A percentile compares a stretch with the other conserved stretches of the same genome.
Evolutionary conservation across 2,113 vertebrate genomes (phyloP).

Genomic region (Lagopus leucura): DNA sequence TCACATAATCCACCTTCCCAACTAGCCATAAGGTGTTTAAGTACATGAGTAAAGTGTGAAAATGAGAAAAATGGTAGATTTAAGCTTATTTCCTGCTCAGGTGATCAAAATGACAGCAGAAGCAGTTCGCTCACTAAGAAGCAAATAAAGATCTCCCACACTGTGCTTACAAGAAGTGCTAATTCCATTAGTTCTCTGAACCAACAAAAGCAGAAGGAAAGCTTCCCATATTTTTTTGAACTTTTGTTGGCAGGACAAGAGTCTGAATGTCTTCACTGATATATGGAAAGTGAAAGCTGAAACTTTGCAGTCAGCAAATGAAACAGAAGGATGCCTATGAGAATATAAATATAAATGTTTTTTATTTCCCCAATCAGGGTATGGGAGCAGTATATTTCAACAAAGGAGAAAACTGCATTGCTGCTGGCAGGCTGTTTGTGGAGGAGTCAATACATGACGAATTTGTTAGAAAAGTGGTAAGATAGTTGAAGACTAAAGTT

Average conservation of each 20-base stretch:
- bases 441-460: constrained; percentile 85
- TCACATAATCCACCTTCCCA: neutral
- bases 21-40: neutral
- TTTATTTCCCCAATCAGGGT: constrained; percentile 68
- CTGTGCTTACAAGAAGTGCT: neutral
- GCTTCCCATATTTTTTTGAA: neutral
- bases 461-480: constrained; percentile 85
- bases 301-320: neutral
- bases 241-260: neutral
- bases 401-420: constrained; percentile 89
- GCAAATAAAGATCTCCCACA: neutral
- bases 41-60: neutral
- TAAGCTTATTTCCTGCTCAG: neutral
- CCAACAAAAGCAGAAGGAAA: neutral
- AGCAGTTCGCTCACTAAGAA: neutral
- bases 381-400: constrained; percentile 88
- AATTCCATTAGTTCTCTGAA: neutral
- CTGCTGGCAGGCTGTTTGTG: constrained; percentile 85
- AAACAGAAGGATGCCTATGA: neutral
- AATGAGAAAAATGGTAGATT: neutral
- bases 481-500: constrained; percentile 2
- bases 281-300: neutral
- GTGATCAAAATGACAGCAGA: neutral
- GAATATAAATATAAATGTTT: neutral
- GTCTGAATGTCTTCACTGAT: neutral